Conservation (phyloP, 2,888 invertebrate species). For the Latrodectus hesperus region DNA sequence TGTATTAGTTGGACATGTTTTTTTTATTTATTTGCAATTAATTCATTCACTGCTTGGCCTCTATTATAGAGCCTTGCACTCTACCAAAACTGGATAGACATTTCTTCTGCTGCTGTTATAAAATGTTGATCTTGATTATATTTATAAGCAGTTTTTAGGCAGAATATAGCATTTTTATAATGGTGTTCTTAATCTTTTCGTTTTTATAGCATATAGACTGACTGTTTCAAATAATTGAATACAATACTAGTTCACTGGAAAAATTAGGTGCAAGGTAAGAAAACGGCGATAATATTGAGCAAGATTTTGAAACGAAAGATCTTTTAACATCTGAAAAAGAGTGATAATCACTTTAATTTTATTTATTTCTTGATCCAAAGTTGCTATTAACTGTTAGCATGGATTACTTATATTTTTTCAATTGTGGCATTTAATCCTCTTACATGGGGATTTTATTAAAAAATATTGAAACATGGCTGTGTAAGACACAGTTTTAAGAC, state of each 20-base stretch:
- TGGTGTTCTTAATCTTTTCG: slow-evolving; percentile 57
- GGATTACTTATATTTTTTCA: slow-evolving; percentile 1
- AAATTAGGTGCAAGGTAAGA: slow-evolving; percentile 68
- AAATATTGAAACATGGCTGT: too few species aligned
- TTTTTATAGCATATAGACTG: slow-evolving; percentile 67
- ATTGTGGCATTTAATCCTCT: too few species aligned
- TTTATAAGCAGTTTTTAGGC: slow-evolving; percentile 64
- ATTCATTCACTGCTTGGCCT: slow-evolving; percentile 57
- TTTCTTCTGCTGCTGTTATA: slow-evolving; percentile 63
- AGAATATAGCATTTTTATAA: slow-evolving; percentile 59
- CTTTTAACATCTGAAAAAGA: background rate
- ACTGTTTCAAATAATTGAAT: slow-evolving; percentile 67
- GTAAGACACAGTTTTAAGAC: too few species aligned
- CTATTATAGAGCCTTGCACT: slow-evolving; percentile 59
- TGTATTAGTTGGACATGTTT: slow-evolving; percentile 65
- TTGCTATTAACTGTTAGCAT: background rate
- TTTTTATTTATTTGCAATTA: slow-evolving; percentile 14
- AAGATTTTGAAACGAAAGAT: slow-evolving; percentile 71
- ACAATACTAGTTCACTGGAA: slow-evolving; percentile 63
- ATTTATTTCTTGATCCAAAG: background rate
- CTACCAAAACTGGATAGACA: slow-evolving; percentile 53
- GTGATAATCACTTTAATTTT: slow-evolving; percentile 4
- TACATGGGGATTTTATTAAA: too few species aligned
- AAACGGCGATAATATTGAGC: slow-evolving; percentile 50
- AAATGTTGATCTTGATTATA: slow-evolving; percentile 21